Base-by-base conservation (phyloP, 2,888 invertebrate genomes). In the Meganola albula region DNA sequence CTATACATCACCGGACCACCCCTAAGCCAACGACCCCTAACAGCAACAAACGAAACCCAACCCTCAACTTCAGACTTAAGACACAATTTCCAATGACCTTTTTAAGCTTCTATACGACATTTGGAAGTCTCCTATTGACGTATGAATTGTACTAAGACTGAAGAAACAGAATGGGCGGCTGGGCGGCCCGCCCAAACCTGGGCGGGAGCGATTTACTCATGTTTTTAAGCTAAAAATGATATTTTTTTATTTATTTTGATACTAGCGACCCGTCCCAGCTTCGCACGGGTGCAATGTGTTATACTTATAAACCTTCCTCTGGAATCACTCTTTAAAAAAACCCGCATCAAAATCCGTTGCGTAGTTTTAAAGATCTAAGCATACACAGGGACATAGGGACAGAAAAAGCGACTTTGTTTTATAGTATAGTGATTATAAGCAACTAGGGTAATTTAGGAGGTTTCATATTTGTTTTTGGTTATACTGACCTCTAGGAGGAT, bases 141-240 rank as follows among this genome's bases (percentile, higher is more conserved):
- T 63, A 61, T 64, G 66, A 67, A 72, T 71, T 71, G 70, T 67
- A 69, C 65, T 69, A 80, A 78, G 83, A 77, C 70, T 73, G 79
- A 69, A 70, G 73, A 66, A 67, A 51, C 55, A 53, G 52, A 52
- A 40, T 44, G 47, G 59, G 54, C 61, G 71, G 72, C 74, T 71
- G 74, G 77, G 67, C 63, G 65, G 62, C 49, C 70, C 74, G 74
- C 75, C 75, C 72, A 65, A 54, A 57, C 62, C 20, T 70, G 79
- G 79, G 79, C 78, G 77, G 79, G 69, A 63, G 79, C 76, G 80
- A 82, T 82, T n/a, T 82, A 82, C 68, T 60, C 62, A 60, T 54
- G 62, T 53, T 66, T 75, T 76, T 73, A 24, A 39, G 31, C 40
- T 35, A 65, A 74, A 75, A 78, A 71, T 74, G 63, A 65, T 65